Conservation (phyloP, 1,140 invertebrate species). For the Mycetomoellerius zeteki region DNA sequence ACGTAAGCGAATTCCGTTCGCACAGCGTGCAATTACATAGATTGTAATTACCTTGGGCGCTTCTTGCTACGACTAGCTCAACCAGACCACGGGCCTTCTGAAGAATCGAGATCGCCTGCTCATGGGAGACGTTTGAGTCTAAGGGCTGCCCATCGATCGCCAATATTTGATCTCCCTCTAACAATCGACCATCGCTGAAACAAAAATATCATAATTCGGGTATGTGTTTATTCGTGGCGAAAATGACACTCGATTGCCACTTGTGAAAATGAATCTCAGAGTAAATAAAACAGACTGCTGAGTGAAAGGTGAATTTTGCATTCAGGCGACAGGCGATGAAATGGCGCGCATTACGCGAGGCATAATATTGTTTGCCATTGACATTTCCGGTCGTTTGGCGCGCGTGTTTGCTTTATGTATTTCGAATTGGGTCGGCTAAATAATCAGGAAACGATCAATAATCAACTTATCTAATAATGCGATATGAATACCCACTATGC, state of each 20-base stretch:
- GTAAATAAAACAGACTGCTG: conserved; percentile 19
- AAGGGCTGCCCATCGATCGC: conserved; percentile 95
- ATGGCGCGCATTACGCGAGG: conserved; percentile 34
- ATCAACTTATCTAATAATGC: conserved; percentile 55
- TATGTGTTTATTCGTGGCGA: not conserved
- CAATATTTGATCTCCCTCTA: conserved; percentile 95
- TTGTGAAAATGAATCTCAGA: conserved; percentile 6
- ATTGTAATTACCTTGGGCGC: conserved; percentile 83
- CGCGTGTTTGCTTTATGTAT: conserved; percentile 27
- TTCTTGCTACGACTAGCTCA: conserved; percentile 92
- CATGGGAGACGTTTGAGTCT: conserved; percentile 94
- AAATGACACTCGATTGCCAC: not conserved
- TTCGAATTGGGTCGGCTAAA: conserved; percentile 53
- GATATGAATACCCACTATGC: conserved; percentile 38
- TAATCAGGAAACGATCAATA: conserved; percentile 48
- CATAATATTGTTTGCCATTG: conserved; percentile 37
- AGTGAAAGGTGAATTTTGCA: conserved; percentile 22
- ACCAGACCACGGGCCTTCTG: conserved; percentile 93
- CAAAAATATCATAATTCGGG: conserved; percentile 63
- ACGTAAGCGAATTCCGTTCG: conserved; percentile 11
- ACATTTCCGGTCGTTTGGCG: conserved; percentile 27
- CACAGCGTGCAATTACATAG: not conserved
- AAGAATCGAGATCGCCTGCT: conserved; percentile 94
- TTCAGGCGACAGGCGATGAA: conserved; percentile 18
- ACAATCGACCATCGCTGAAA: conserved; percentile 92